These are phyloP conservation scores for Sphaerophoria taeniata DNA, from an alignment of 2,888 invertebrate genomes.

Conservation along the genomic window DNA sequence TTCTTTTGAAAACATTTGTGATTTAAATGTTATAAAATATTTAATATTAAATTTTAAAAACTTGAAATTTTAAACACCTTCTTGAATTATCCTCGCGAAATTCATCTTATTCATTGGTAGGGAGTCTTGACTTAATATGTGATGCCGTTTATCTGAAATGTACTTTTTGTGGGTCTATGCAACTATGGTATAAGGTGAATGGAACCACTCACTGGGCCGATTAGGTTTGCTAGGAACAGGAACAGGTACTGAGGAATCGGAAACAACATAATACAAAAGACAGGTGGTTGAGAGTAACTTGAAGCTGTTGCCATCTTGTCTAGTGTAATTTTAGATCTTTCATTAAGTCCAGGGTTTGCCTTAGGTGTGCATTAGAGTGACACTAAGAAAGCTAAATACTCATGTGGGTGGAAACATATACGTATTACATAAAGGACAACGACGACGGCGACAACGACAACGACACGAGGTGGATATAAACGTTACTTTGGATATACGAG, in stretches of 20 bases:
- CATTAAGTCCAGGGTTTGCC: constrained; percentile 63
- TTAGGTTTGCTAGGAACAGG: constrained; percentile 45
- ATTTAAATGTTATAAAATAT: too few species aligned
- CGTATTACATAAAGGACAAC: constrained; percentile 4
- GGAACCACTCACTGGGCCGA: constrained; percentile 42
- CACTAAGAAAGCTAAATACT: constrained; percentile 70
- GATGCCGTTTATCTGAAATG: constrained; percentile 31
- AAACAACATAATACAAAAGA: constrained; percentile 54
- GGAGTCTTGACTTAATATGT: constrained; percentile 42
- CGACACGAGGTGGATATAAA: background rate
- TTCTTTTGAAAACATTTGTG: too few species aligned
- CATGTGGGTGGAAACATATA: constrained; percentile 16
- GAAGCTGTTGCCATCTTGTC: constrained; percentile 74
- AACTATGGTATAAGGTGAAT: background rate
- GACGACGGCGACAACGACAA: too few species aligned
- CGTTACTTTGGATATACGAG: background rate
- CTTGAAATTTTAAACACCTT: too few species aligned
- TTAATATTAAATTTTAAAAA: too few species aligned
- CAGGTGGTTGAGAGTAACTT: constrained; percentile 64
- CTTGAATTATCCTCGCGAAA: background rate
- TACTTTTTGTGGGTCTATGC: background rate
- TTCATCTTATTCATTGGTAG: background rate
- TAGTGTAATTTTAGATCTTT: constrained; percentile 70
- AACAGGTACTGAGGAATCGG: constrained; percentile 30
- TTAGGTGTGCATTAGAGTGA: constrained; percentile 69